Evolutionary conservation across 2,113 vertebrate species (phyloP).

Genomic region (Psammodynastes pulverulentus): DNA sequence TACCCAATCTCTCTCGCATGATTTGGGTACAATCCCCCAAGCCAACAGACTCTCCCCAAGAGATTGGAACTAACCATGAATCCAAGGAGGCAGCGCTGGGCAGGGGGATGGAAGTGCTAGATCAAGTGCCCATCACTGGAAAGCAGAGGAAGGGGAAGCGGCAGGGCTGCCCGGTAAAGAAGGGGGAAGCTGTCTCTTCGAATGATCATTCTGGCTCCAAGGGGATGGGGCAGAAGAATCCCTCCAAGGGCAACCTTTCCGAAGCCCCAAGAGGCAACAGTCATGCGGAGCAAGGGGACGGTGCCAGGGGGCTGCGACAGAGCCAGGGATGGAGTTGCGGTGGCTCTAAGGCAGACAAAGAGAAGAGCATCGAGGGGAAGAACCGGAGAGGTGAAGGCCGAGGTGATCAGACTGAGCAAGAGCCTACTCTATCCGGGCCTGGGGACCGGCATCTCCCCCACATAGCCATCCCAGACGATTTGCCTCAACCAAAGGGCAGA

Average conservation of each 20-base stretch:
- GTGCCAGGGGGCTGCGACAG: constrained; percentile 65
- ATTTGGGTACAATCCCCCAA: constrained; percentile 89
- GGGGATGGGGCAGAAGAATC: constrained; percentile 72
- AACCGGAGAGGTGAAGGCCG: constrained; percentile 63
- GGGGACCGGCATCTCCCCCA: constrained; percentile 34
- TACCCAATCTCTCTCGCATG: constrained; percentile 89
- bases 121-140: constrained; percentile 29
- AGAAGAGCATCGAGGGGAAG: constrained; percentile 63
- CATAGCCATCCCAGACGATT: constrained; percentile 58
- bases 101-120: constrained; percentile 62
- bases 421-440: neutral
- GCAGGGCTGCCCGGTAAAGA: constrained; percentile 75
- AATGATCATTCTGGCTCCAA: constrained; percentile 58
- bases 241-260: constrained; percentile 34
- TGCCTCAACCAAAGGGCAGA: constrained; percentile 85
- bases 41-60: constrained; percentile 61
- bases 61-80: constrained; percentile 56
- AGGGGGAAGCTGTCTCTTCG: constrained; percentile 39
- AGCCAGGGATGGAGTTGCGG: constrained; percentile 40
- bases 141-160: constrained; percentile 88
- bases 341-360: constrained; percentile 69
- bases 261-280: constrained; percentile 44
- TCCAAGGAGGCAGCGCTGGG: constrained; percentile 49
- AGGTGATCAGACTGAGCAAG: constrained; percentile 37
- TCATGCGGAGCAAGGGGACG: constrained; percentile 61